Evolutionary conservation across 1,140 invertebrate species (phyloP), one percentile per base, ranked within the genome.

Genomic region (Charaxes varanes): DNA sequence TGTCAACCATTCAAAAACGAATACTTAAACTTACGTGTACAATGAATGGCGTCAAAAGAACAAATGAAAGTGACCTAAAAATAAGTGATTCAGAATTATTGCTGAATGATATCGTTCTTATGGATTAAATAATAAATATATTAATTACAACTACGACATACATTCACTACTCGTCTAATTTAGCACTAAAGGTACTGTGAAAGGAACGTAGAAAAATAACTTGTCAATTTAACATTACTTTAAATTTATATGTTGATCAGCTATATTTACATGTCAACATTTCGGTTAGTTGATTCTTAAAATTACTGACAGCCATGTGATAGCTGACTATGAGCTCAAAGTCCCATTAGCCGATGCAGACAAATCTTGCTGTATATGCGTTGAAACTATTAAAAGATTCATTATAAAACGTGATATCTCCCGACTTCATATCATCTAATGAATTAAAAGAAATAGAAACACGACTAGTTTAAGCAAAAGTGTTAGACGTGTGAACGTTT

Each of bases 291-390:
- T 78, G 65, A 68, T 74, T 50, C 79, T 83, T 83, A 83, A 68
- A 81, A 79, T 78, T 83, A 83, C 63, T 81, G 79, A 83, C 79
- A 83, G 79, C 79, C 79, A 83, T 83, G 62, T 83, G 79, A 83
- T 80, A 83, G 79, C 79, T 81, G 77, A 81, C 79, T 77, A 76
- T 83, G 79, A 76, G 79, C 60, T 70, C 49, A 16, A 50, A 69
- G 64, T 62, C 52, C 62, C 68, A 60, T 53, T 52, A 66, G 69
- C 41, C 74, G 71, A 69, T 67, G 70, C 63, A 77, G 68, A 80
- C 55, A 80, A 82, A 41, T 38, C 24, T n/a, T 30, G 28, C 14
- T 31, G 28, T 31, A 17, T 17, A 14, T 15, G 7, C 4, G 26
- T 14, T 15, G 6, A 15, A n/a, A n/a, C n/a, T n/a, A n/a, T n/a